These are phyloP conservation scores for Machimus rusticus DNA, from an alignment of 2,888 invertebrate genomes.

Conservation along the genomic window DNA sequence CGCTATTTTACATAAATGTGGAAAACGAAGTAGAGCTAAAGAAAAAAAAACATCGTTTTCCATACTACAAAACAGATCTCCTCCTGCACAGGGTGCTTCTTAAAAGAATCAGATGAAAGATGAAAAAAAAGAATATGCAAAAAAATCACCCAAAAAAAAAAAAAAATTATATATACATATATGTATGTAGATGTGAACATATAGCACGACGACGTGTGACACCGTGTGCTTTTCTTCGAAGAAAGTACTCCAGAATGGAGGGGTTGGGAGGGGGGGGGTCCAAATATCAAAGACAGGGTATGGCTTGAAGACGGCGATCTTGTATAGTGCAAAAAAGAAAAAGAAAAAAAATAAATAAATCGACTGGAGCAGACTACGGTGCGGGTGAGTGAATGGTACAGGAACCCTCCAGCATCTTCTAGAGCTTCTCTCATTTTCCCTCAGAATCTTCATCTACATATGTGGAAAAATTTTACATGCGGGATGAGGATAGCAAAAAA, in stretches of 20 bases:
- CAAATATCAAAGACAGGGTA: not conserved
- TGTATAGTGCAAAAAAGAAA: not conserved
- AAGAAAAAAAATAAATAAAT: not conserved
- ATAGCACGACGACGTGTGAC: not conserved
- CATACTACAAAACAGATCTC: not conserved
- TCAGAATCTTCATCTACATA: not conserved
- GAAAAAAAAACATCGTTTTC: not conserved
- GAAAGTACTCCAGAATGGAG: not conserved
- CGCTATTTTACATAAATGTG: constrained; percentile 43
- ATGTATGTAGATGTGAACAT: not conserved
- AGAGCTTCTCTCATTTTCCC: not conserved
- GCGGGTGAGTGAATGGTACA: not conserved
- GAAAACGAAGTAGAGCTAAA: constrained; percentile 14
- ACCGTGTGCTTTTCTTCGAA: not conserved
- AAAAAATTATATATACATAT: not conserved
- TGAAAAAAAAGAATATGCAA: not conserved
- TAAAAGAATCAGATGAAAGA: not conserved
- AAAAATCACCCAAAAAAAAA: not conserved
- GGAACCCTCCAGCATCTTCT: not conserved
- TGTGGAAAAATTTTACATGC: not conserved
- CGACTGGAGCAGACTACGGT: not conserved
- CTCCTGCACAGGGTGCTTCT: not conserved
- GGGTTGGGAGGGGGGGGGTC: not conserved
- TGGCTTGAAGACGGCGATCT: not conserved
- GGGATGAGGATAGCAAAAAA: not conserved